Evolutionary conservation across 2,888 invertebrate genomes (phyloP).

Genomic region (Tipula helvola): DNA sequence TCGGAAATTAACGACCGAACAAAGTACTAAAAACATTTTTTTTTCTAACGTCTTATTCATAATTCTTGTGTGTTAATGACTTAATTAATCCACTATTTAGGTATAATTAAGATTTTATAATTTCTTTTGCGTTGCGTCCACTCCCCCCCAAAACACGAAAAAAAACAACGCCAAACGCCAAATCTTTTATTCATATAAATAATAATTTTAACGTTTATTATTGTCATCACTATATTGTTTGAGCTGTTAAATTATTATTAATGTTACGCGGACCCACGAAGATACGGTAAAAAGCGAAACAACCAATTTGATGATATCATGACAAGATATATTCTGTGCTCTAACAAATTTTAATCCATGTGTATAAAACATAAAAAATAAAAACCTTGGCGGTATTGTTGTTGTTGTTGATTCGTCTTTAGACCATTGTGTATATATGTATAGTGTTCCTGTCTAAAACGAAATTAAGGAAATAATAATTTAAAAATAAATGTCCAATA

Average conservation of each 20-base stretch:
- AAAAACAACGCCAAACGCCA: neutral
- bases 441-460: neutral
- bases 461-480: neutral
- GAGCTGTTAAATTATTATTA: neutral
- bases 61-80: neutral
- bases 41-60: neutral
- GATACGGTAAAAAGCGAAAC: neutral
- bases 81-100: neutral
- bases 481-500: neutral
- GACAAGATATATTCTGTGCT: neutral
- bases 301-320: neutral
- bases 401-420: neutral
- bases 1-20: neutral
- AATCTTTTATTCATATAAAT: neutral
- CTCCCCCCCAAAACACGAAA: neutral
- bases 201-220: neutral
- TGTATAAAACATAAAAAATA: neutral
- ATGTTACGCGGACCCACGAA: neutral
- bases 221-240: neutral
- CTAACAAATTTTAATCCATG: neutral
- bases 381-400: neutral
- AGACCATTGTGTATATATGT: neutral
- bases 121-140: neutral
- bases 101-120: neutral
- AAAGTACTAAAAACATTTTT: neutral